These are phyloP conservation scores for Apogon talboti DNA, from an alignment of 2,797 vertebrate species.

Conservation along the genomic window DNA sequence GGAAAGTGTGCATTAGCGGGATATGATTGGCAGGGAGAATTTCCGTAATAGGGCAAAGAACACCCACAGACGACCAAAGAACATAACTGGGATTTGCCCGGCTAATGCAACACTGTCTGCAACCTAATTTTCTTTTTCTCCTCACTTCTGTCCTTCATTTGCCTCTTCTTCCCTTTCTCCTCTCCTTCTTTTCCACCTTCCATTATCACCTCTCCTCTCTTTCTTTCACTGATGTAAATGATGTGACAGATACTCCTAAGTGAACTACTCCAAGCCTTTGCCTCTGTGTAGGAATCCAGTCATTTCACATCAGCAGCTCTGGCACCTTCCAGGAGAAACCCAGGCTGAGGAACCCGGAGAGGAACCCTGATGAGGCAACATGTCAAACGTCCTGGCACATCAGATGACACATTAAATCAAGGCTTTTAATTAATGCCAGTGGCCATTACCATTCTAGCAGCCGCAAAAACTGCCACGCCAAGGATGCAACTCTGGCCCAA, in stretches of 20 bases:
- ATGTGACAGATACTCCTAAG: slow-evolving; percentile 49
- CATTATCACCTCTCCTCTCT: slow-evolving; percentile 15
- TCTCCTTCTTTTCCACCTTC: slow-evolving; percentile 9
- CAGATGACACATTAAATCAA: slow-evolving; percentile 60
- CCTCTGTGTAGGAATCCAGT: slow-evolving; percentile 39
- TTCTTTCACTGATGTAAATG: slow-evolving; percentile 37
- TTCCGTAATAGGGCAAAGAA: slow-evolving; percentile 33
- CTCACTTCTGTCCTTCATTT: slow-evolving; percentile 17
- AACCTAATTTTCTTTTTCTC: slow-evolving; percentile 24
- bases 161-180: not conserved
- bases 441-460: slow-evolving; percentile 40
- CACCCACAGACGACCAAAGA: slow-evolving; percentile 32
- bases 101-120: slow-evolving; percentile 25
- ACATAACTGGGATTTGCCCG: slow-evolving; percentile 10
- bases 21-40: slow-evolving; percentile 36
- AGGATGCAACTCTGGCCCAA: slow-evolving; percentile 55
- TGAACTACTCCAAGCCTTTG: slow-evolving; percentile 39
- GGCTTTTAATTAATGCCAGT: slow-evolving; percentile 63
- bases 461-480: slow-evolving; percentile 29
- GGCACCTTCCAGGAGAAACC: slow-evolving; percentile 39
- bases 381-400: slow-evolving; percentile 57
- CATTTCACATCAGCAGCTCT: slow-evolving; percentile 45
- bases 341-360: slow-evolving; percentile 7
- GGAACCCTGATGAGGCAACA: slow-evolving; percentile 33
- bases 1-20: slow-evolving; percentile 34